Percentiles rank a stretch among this genome's conserved stretches.
Evolutionary conservation across 2,888 invertebrate species (phyloP).

Genomic region (Apodemia hepburni): DNA sequence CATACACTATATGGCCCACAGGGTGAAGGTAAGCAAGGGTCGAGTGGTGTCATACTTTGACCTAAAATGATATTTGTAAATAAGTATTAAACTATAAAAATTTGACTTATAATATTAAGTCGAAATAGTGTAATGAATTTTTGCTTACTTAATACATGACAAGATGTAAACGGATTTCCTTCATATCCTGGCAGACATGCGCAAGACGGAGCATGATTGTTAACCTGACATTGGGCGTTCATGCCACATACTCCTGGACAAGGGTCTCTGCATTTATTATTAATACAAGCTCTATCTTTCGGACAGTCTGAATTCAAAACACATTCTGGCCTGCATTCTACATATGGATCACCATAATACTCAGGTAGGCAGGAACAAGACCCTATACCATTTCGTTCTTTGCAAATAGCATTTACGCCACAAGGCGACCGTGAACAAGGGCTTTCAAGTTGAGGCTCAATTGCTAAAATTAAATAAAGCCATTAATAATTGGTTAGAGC

Average conservation of each 20-base stretch:
- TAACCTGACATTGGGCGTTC: conserved; percentile 90
- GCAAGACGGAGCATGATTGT: conserved; percentile 91
- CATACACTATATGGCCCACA: conserved; percentile 92
- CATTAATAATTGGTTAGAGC: not conserved
- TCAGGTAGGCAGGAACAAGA: conserved; percentile 91
- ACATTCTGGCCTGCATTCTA: conserved; percentile 93
- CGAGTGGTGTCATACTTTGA: conserved; percentile 54
- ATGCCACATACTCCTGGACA: conserved; percentile 91
- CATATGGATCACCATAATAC: conserved; percentile 92
- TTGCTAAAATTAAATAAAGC: conserved; percentile 56
- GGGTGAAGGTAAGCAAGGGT: conserved; percentile 83
- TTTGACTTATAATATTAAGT: conserved; percentile 2
- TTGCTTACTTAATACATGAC: conserved; percentile 75
- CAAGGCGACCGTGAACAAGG: conserved; percentile 93
- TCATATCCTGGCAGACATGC: conserved; percentile 86
- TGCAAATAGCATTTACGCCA: conserved; percentile 92
- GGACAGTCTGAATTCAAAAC: conserved; percentile 92
- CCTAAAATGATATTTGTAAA: conserved; percentile 44
- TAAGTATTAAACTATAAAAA: not conserved
- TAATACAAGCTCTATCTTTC: conserved; percentile 87
- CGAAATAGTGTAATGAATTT: not conserved
- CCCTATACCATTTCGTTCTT: conserved; percentile 88
- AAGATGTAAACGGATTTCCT: conserved; percentile 89
- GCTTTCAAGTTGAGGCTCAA: conserved; percentile 69
- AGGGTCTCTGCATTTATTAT: conserved; percentile 92